A percentile compares a stretch with the other conserved stretches of the same genome.
Conservation (phyloP, 2,888 invertebrate species). For the Orthonevra nobilis region DNA sequence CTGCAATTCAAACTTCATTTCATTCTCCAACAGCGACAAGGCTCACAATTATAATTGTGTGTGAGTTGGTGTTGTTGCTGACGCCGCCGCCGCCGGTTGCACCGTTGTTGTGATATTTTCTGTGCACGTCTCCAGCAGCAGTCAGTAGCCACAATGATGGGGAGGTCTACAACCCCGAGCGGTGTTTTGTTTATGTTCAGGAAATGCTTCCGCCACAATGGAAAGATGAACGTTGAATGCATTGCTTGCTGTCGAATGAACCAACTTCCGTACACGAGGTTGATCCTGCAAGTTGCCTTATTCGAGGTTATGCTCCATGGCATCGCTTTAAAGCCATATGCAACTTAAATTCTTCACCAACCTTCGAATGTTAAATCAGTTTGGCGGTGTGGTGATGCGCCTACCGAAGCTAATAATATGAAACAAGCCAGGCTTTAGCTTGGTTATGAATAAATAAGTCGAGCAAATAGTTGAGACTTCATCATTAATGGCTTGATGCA, state of each 20-base stretch:
- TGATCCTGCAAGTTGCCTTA: conserved; percentile 12
- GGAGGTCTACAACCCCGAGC: conserved; percentile 56
- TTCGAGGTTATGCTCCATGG: too few relatives aligned
- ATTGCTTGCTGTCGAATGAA: conserved; percentile 34
- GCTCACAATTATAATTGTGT: conserved; percentile 31
- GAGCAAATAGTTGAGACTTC: conserved; percentile 27
- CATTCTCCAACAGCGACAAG: conserved; percentile 25
- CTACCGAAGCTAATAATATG: conserved; percentile 5
- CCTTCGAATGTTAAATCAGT: conserved; percentile 8
- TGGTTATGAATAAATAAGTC: conserved; percentile 51
- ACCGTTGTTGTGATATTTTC: conserved; percentile 19
- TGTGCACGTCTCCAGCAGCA: conserved; percentile 39
- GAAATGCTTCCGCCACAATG: conserved; percentile 65
- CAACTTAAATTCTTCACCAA: conserved; percentile 14
- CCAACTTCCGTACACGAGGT: conserved; percentile 46
- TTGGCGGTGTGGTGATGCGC: conserved; percentile 1
- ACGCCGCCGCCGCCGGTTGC: conserved; percentile 14
- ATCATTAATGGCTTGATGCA: conserved; percentile 42
- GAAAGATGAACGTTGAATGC: conserved; percentile 47
- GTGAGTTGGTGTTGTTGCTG: conserved; percentile 7
- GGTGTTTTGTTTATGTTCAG: conserved; percentile 63
- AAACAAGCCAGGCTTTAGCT: background rate
- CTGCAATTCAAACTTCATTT: conserved; percentile 17
- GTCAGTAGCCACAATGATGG: background rate
- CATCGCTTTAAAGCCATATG: too few relatives aligned